Evolutionary conservation across 2,888 invertebrate species (phyloP), one percentile per base, ranked within the genome.

Genomic region (Oxytorus armatus): DNA sequence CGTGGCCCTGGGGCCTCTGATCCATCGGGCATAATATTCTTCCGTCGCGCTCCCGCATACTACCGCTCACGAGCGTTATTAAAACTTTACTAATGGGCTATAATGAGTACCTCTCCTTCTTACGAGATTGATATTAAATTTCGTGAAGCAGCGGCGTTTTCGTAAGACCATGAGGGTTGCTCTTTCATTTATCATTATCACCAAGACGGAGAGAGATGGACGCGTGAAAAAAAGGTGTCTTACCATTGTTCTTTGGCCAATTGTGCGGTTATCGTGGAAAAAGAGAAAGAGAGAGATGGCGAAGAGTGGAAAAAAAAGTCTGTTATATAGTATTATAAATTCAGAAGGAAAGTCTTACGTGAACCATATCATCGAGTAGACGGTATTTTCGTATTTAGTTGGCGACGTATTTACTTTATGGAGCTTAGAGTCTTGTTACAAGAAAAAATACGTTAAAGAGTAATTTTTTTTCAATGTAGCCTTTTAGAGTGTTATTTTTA

Each of bases 71-170:
- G 85, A 81, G 84, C 86, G 87, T 89, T 89, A 89, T 89, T 88
- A 89, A 90, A 90, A 90, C 86, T 89, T 88, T 85, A 85, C 88
- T 88, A 88, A 90, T 90, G 87, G 86, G 83, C 86, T 85, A 85
- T 89, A 89, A 90, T 89, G 88, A 88, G 88, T 85, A 86, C 84
- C 84, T 87, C 82, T 82, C 83, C 82, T 77, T 83, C 82, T 82
- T 74, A n/a, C 77, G 81, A 83, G 87, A 88, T 88, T 88, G 88
- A 89, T 88, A 89, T 89, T 89, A 89, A 88, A 89, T 88, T 74
- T 74, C 85, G 87, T 86, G 83, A 85, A 85, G 84, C 87, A 23
- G 65, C 75, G n/a, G 42, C 53, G 84, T 83, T 81, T 84, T 78
- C 29, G 29, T 29, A 53, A 77, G 69, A 33, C 69, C 57, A 3